Conservation (phyloP, 2,113 vertebrate genomes). For the Gymnocephalus cernua region DNA sequence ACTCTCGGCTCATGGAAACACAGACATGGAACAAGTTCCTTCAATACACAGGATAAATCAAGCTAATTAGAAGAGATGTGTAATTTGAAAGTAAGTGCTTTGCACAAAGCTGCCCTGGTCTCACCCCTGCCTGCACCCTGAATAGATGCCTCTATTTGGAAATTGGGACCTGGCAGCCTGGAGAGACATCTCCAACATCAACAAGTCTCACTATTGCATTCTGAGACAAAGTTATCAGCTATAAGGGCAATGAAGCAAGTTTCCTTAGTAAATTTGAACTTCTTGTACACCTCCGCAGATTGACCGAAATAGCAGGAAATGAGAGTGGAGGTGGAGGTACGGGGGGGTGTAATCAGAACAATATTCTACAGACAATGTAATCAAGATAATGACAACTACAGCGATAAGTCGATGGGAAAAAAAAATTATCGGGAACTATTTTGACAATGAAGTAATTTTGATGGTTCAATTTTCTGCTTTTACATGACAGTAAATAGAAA, state of each 20-base stretch:
- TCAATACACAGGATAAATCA: constrained; percentile 44
- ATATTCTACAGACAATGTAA: neutral
- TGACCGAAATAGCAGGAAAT: constrained; percentile 57
- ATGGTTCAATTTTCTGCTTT: neutral
- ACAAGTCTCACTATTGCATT: constrained; percentile 11
- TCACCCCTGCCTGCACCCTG: constrained; percentile 20
- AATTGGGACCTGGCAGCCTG: constrained; percentile 21
- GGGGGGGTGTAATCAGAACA: constrained; percentile 7
- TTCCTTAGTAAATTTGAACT: constrained; percentile 40
- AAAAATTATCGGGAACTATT: neutral
- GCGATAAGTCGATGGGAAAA: neutral
- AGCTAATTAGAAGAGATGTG: constrained; percentile 57
- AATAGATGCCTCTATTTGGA: constrained; percentile 29
- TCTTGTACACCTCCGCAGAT: constrained; percentile 39
- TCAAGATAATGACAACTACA: constrained; percentile 6
- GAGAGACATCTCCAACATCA: constrained; percentile 20
- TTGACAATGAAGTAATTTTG: neutral
- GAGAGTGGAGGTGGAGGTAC: constrained; percentile 17
- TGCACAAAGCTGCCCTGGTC: constrained; percentile 36
- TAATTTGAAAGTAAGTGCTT: constrained; percentile 59
- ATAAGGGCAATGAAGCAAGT: constrained; percentile 28
- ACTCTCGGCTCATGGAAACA: constrained; percentile 22
- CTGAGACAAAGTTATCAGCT: constrained; percentile 26
- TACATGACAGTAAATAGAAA: neutral
- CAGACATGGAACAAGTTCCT: constrained; percentile 16